Conservation (phyloP, 1,140 invertebrate genomes). For the Leptinotarsa undecemlineata region DNA sequence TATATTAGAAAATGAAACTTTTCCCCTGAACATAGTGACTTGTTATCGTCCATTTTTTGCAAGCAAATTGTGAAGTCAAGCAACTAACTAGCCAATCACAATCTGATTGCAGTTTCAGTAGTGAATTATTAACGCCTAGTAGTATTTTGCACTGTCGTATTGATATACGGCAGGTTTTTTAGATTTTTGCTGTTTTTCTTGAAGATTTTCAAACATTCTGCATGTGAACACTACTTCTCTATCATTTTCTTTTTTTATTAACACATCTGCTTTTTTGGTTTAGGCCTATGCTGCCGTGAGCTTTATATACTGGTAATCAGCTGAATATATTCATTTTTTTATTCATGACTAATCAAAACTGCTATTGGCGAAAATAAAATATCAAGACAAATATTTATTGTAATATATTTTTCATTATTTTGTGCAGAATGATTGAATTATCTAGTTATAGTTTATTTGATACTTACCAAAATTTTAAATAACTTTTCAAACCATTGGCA, state of each 20-base stretch:
- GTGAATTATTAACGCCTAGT: constrained; percentile 22
- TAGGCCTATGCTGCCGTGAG: constrained; percentile 47
- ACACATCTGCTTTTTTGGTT: constrained; percentile 50
- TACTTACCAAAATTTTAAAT: constrained; percentile 30
- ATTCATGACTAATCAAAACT: constrained; percentile 21
- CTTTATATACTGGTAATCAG: constrained; percentile 32
- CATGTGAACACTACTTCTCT: constrained; percentile 56
- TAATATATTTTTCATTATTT: constrained; percentile 5
- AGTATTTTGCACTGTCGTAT: constrained; percentile 16
- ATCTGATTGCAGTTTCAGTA: constrained; percentile 46
- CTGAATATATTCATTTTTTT: constrained; percentile 10
- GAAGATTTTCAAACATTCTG: constrained; percentile 64
- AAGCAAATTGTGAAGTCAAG: constrained; percentile 47
- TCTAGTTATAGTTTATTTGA: constrained; percentile 33
- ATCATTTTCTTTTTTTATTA: constrained; percentile 40
- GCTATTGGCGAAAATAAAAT: constrained; percentile 23
- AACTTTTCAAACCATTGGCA: constrained; percentile 38
- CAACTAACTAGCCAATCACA: constrained; percentile 42
- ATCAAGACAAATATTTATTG: background rate
- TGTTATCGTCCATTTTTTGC: constrained; percentile 36
- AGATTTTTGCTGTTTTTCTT: constrained; percentile 27
- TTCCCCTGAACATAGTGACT: constrained; percentile 30
- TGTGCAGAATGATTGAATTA: constrained; percentile 51
- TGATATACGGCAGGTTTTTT: background rate
- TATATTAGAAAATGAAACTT: no score